These are phyloP conservation scores for Tupaia chinensis DNA, from an alignment of 2,113 vertebrate genomes.

Conservation along the genomic window DNA sequence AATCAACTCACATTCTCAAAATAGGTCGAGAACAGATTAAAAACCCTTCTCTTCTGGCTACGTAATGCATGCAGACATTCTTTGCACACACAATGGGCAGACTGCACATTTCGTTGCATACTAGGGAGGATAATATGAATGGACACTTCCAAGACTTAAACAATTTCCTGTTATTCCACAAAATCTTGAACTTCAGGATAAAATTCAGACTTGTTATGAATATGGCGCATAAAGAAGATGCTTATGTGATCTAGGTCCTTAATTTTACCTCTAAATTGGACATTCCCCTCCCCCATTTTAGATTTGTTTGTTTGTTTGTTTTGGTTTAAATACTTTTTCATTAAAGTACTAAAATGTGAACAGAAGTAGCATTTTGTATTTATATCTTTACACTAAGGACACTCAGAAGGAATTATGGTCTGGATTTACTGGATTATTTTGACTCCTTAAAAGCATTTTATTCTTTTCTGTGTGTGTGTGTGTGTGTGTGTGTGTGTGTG, in stretches of 20 bases:
- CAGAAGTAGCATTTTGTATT: background rate
- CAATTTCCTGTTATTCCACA: background rate
- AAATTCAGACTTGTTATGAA: background rate
- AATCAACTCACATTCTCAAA: background rate
- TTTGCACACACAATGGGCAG: background rate
- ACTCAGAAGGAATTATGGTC: background rate
- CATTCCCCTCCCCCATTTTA: background rate
- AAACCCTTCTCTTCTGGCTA: background rate
- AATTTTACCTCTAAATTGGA: background rate
- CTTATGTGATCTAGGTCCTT: background rate
- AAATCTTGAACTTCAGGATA: background rate
- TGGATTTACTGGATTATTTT: background rate
- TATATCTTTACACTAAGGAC: background rate
- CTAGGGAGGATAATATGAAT: background rate
- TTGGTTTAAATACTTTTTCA: background rate
- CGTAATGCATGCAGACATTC: background rate
- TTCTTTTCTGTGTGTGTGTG: background rate
- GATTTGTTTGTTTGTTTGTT: background rate
- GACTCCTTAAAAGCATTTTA: background rate
- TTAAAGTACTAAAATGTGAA: background rate
- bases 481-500: too few relatives aligned
- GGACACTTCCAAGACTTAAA: rapidly evolving
- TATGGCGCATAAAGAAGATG: background rate
- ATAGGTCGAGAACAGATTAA: background rate
- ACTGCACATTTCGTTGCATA: background rate